These are phyloP conservation scores for Corapipo altera DNA, from an alignment of 2,113 vertebrate genomes.

Conservation along the genomic window DNA sequence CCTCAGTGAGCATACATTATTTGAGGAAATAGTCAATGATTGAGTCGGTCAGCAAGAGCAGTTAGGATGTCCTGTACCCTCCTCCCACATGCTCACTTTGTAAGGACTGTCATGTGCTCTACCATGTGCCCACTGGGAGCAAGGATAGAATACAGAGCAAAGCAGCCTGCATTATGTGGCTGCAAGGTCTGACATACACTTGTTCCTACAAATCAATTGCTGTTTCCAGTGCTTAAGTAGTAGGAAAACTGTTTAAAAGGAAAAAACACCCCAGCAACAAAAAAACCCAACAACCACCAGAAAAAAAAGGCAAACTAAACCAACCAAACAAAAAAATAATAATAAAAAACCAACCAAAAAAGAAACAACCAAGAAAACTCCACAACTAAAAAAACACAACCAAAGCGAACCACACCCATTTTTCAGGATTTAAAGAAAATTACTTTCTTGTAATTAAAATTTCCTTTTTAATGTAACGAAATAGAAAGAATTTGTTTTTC, in stretches of 20 bases:
- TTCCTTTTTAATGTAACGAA: not conserved
- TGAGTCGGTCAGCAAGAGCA: not conserved
- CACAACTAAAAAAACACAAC: not conserved
- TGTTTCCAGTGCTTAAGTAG: not conserved
- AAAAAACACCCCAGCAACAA: not conserved
- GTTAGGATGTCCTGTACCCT: not conserved
- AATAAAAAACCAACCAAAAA: not conserved
- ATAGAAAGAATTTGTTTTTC: not conserved
- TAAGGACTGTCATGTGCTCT: rapidly evolving
- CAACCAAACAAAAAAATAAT: not conserved
- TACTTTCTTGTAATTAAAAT: not conserved
- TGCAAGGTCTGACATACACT: not conserved
- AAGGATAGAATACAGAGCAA: not conserved
- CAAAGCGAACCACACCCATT: not conserved
- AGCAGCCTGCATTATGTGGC: not conserved
- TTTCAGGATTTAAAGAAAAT: not conserved
- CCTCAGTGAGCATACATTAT: not conserved
- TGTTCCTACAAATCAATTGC: not conserved
- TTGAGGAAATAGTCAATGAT: not conserved
- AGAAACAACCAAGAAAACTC: not conserved
- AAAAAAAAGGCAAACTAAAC: not conserved
- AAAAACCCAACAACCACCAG: not conserved
- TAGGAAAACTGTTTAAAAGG: not conserved
- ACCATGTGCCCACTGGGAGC: rapidly evolving
- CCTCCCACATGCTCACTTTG: rapidly evolving